Conservation (phyloP, 2,797 vertebrate species). For the Zenarchopterus dispar region DNA sequence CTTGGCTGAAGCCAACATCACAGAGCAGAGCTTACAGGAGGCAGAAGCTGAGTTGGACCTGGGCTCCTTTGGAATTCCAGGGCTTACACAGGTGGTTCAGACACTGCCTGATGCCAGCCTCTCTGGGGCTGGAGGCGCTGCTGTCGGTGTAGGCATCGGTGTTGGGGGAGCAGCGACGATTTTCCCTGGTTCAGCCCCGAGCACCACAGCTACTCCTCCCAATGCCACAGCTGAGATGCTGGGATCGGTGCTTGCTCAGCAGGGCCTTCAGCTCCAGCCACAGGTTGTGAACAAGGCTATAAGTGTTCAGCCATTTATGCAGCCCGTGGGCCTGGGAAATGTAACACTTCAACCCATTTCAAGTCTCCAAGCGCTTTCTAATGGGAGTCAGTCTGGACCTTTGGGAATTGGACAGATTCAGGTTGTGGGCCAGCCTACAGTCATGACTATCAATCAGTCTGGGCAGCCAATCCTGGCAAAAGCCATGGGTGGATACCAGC, state of each 20-base stretch:
- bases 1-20: constrained; percentile 96
- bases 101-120: constrained; percentile 82
- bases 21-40: constrained; percentile 93
- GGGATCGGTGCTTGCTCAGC: constrained; percentile 86
- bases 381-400: constrained; percentile 90
- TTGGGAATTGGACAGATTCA: constrained; percentile 95
- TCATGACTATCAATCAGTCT: constrained; percentile 97
- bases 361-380: constrained; percentile 91
- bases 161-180: constrained; percentile 84
- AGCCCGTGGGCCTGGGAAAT: constrained; percentile 91
- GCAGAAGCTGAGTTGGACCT: constrained; percentile 94
- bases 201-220: constrained; percentile 70
- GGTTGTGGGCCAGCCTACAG: constrained; percentile 92
- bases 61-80: constrained; percentile 92
- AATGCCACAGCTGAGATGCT: constrained; percentile 86
- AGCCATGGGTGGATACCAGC: constrained; percentile 89
- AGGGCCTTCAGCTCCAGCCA: constrained; percentile 84
- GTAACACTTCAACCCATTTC: constrained; percentile 95
- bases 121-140: constrained; percentile 66
- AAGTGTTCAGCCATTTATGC: constrained; percentile 94
- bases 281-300: constrained; percentile 95
- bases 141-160: constrained; percentile 78
- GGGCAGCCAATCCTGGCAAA: constrained; percentile 91
- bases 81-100: constrained; percentile 90
- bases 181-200: constrained; percentile 81